Percentiles rank a stretch among this genome's conserved stretches.
Evolutionary conservation across 2,888 invertebrate genomes (phyloP).

Genomic region (Ctena decussata): DNA sequence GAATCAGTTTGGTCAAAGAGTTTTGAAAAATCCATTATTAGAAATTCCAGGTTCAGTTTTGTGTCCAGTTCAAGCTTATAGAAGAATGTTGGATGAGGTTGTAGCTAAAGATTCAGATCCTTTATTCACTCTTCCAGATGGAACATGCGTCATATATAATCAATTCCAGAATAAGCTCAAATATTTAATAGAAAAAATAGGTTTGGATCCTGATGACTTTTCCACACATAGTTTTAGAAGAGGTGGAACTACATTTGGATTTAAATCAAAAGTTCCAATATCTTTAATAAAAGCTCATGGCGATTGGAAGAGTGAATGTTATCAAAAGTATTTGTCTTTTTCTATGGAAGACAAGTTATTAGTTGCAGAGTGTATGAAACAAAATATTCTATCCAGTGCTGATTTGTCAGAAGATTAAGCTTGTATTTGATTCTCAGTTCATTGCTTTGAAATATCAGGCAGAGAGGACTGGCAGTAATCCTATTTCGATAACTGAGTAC

Average conservation of each 20-base stretch:
- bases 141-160: background rate
- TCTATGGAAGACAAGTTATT: conserved; percentile 9
- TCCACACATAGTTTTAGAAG: conserved; percentile 22
- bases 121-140: background rate
- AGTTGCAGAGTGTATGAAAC: background rate
- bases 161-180: background rate
- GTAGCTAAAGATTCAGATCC: background rate
- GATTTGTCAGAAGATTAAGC: no score
- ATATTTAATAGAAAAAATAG: background rate
- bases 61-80: conserved; percentile 18
- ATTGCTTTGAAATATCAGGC: background rate
- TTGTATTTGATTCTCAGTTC: background rate
- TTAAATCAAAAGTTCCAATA: background rate
- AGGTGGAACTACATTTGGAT: conserved; percentile 15
- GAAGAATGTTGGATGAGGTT: background rate
- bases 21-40: no score
- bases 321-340: conserved; percentile 16
- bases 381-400: no score
- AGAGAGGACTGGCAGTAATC: no score
- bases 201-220: background rate
- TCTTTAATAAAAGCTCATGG: conserved; percentile 26
- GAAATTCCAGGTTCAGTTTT: conserved; percentile 12
- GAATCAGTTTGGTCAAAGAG: no score
- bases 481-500: no score
- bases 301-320: conserved; percentile 21